Conservation (phyloP, 2,797 vertebrate species). For the Synanceia verrucosa region DNA sequence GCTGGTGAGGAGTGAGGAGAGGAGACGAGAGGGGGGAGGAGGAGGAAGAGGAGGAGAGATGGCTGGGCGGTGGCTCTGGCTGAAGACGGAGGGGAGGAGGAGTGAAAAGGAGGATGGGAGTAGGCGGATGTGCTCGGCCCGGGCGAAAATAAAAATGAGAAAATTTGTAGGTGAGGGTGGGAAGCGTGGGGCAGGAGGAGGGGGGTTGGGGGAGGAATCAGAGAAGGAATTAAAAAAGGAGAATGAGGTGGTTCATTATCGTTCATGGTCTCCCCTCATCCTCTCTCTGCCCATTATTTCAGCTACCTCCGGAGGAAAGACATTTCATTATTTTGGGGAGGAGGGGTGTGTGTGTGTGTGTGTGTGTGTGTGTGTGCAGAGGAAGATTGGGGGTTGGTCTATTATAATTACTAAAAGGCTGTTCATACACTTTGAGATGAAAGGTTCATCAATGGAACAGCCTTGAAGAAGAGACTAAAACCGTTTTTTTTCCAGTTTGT, state of each 20-base stretch:
- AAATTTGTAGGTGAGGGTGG: slow-evolving; percentile 24
- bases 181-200: not conserved
- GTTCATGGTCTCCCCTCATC: slow-evolving; percentile 61
- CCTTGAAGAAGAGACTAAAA: not conserved
- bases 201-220: not conserved
- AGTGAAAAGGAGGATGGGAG: slow-evolving; percentile 17
- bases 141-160: slow-evolving; percentile 36
- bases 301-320: slow-evolving; percentile 72
- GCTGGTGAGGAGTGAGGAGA: slow-evolving; percentile 41
- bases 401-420: slow-evolving; percentile 57
- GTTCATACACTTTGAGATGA: slow-evolving; percentile 14
- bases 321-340: slow-evolving; percentile 71
- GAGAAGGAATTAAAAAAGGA: slow-evolving; percentile 64
- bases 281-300: slow-evolving; percentile 69
- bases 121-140: not conserved
- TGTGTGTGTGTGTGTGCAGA: slow-evolving; percentile 25
- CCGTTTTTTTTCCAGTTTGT: not conserved
- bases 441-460: not conserved
- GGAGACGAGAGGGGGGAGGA: slow-evolving; percentile 8
- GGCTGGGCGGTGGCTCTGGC: slow-evolving; percentile 40
- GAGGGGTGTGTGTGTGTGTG: slow-evolving; percentile 39
- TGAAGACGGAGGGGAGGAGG: not conserved
- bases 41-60: slow-evolving; percentile 19
- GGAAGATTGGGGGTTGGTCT: slow-evolving; percentile 56
- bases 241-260: slow-evolving; percentile 78